phyloP scores from a whole-genome alignment of 2,797 vertebrate genomes.

The Propithecus deckenii region DNA sequence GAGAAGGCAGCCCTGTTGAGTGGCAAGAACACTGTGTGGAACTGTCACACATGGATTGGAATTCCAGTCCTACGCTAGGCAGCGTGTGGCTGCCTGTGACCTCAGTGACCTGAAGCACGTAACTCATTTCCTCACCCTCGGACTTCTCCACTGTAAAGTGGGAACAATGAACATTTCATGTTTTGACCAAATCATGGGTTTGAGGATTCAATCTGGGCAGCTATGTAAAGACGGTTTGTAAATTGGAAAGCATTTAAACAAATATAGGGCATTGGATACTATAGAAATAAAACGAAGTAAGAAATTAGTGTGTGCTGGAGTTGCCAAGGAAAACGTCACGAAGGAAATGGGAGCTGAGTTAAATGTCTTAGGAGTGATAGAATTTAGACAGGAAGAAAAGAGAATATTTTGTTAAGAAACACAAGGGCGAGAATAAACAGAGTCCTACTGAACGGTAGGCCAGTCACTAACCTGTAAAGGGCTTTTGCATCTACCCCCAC shows the following conservation, averaged over 20 bases:
- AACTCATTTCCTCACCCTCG: not conserved
- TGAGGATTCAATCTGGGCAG: not conserved
- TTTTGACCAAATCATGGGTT: not conserved
- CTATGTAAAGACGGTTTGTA: not conserved
- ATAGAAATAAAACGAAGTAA: not conserved
- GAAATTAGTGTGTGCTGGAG: not conserved
- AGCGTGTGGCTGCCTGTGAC: not conserved
- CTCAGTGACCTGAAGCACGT: not conserved
- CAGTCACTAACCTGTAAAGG: not conserved
- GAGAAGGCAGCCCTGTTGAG: not conserved
- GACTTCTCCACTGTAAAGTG: not conserved
- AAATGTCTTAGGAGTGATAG: not conserved
- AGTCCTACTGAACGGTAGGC: not conserved
- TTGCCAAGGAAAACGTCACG: not conserved
- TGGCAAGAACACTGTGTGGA: not conserved
- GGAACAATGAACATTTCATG: not conserved
- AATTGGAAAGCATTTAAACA: not conserved
- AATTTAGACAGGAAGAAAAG: not conserved
- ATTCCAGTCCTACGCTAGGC: not conserved
- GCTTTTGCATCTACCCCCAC: not conserved
- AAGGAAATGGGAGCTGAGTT: not conserved
- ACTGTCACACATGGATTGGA: not conserved
- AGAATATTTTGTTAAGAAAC: slow-evolving; percentile 14
- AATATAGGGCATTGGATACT: not conserved
- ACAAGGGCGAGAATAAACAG: not conserved